Evolutionary conservation across 2,113 vertebrate genomes (phyloP).

Genomic region (Erinaceus europaeus): DNA sequence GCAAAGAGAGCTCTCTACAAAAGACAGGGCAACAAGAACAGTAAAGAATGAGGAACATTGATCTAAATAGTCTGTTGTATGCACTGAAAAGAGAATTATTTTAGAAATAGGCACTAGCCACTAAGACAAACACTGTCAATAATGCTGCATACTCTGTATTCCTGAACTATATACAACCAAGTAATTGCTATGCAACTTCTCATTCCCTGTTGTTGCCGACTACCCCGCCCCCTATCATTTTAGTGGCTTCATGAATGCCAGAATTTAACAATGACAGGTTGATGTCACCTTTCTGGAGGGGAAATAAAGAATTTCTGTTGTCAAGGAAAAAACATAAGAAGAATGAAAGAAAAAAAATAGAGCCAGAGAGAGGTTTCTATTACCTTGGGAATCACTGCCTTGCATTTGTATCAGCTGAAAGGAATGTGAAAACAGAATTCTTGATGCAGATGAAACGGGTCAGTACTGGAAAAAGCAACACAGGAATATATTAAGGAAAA

Average conservation of each 20-base stretch:
- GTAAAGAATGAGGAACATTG: not conserved
- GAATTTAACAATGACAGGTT: slow-evolving; percentile 49
- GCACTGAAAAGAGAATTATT: not conserved
- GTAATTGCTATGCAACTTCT: not conserved
- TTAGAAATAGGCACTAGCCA: not conserved
- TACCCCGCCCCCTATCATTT: not conserved
- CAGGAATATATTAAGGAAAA: not conserved
- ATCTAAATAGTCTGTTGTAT: not conserved
- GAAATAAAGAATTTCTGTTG: slow-evolving; percentile 27
- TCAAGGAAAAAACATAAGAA: slow-evolving; percentile 6
- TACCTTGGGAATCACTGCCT: slow-evolving; percentile 39
- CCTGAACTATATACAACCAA: not conserved
- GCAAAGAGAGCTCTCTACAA: not conserved
- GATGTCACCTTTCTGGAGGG: slow-evolving; percentile 16
- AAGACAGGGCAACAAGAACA: not conserved
- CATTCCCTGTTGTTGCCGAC: slow-evolving; percentile 14
- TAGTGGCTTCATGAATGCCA: slow-evolving; percentile 49
- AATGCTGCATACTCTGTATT: not conserved
- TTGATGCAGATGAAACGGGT: not conserved
- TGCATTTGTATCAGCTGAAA: slow-evolving; percentile 39
- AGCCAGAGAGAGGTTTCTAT: slow-evolving; percentile 17
- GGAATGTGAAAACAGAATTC: slow-evolving; percentile 35
- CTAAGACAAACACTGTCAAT: not conserved
- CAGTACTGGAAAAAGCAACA: not conserved
- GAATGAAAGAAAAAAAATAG: slow-evolving; percentile 17